phyloP scores from a whole-genome alignment of 2,797 vertebrate genomes.

The Pachyuromys duprasi region DNA sequence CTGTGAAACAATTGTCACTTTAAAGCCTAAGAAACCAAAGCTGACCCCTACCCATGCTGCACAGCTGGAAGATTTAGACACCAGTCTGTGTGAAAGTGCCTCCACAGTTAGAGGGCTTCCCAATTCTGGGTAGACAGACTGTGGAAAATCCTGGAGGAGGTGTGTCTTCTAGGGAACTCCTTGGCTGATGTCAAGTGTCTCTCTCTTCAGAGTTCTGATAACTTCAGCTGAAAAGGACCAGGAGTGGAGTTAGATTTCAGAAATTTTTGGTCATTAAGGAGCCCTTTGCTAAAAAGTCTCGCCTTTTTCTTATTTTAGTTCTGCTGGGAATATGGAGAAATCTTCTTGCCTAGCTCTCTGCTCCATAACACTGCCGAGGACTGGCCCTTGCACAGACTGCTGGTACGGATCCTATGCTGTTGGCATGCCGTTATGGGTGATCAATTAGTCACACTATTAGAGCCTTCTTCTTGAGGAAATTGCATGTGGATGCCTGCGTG shows the following conservation, averaged over 20 bases:
- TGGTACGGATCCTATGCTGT: background rate
- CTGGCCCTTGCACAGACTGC: background rate
- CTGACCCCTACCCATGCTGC: background rate
- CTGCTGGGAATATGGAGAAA: background rate
- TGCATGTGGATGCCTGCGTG: background rate
- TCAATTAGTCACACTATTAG: background rate
- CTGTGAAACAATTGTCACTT: background rate
- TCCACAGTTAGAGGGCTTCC: background rate
- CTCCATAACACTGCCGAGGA: background rate
- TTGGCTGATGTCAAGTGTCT: background rate
- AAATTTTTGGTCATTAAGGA: background rate
- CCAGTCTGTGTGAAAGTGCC: background rate
- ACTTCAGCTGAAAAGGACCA: background rate
- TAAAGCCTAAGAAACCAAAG: conserved; percentile 23
- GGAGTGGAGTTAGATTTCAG: background rate
- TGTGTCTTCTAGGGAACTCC: background rate
- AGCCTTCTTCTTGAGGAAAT: conserved; percentile 7
- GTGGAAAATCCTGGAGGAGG: background rate
- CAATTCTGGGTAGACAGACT: background rate
- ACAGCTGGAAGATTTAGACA: conserved; percentile 29
- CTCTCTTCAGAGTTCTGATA: background rate
- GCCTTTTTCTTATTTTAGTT: conserved; percentile 25
- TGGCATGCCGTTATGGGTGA: background rate
- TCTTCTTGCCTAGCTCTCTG: background rate
- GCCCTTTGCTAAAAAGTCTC: background rate